Evolutionary conservation across 2,113 vertebrate species (phyloP), one percentile per base, ranked within the genome.

Genomic region (Holacanthus passer): DNA sequence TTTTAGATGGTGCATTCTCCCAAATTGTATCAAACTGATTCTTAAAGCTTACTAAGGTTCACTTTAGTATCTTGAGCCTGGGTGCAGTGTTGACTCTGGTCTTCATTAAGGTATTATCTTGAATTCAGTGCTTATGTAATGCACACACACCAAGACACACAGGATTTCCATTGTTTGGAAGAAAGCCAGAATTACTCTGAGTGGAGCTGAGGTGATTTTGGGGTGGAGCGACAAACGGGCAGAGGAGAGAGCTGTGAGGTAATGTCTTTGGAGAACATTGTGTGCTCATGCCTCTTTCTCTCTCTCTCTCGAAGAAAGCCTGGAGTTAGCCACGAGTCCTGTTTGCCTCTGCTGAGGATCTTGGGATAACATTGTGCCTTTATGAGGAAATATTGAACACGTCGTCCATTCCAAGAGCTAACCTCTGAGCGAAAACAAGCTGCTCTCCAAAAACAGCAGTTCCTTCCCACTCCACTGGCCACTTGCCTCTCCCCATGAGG

Each of bases 231-330:
- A 52, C 70, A 64, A 71, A 32, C 62, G 47, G 66, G 73, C 59
- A 48, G 59, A 19, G 73, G 76, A 58, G 56, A 62, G 73, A 87
- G 74, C 83, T 77, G 87, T 91, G 87, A 91, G 90, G 88, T 93
- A n/a, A 91, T 91, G 91, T 91, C 92, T 89, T 90, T 84, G 71
- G 58, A 90, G 92, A 94, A 94, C 93, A 92, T 84, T 83, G 73
- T 92, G 91, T 95, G 87, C 94, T 94, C 80, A 50, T 81, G 65
- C 48, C 72, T 77, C 84, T 22, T 45, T 67, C 67, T 64, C 69
- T 65, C 56, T 50, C 59, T 43, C 59, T 74, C 67, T 78, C 29
- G 0, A 52, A 39, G 31, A 62, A 64, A 75, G 24, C n/a, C 63
- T 37, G 24, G 24, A 88, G 74, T 85, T 84, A 73, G 73, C 85